Evolutionary conservation across 2,888 invertebrate genomes (phyloP).

Genomic region (Esperia sulphurella): DNA sequence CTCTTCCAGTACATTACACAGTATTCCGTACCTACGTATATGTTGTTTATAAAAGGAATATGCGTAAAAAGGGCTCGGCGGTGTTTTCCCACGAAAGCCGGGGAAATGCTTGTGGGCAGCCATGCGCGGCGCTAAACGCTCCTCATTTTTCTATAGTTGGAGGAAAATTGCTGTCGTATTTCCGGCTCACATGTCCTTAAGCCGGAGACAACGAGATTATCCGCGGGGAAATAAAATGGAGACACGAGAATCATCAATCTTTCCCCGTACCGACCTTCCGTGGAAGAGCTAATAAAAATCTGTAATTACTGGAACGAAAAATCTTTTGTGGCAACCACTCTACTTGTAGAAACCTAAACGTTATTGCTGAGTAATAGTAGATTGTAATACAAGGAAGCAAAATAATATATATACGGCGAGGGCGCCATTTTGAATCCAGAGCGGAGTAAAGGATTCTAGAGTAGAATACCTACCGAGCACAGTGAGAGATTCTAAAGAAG

Average conservation of each 20-base stretch:
- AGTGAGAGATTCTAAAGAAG: too few relatives aligned
- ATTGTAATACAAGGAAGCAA: too few relatives aligned
- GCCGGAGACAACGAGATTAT: constrained; percentile 76
- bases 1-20: neutral
- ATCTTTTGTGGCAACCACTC: neutral
- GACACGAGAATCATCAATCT: constrained; percentile 72
- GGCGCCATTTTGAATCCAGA: too few relatives aligned
- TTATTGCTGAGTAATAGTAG: too few relatives aligned
- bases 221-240: constrained; percentile 71
- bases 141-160: constrained; percentile 74
- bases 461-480: too few relatives aligned
- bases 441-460: too few relatives aligned
- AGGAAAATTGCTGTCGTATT: constrained; percentile 75
- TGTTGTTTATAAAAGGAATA: constrained; percentile 8
- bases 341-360: too few relatives aligned
- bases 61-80: constrained; percentile 16
- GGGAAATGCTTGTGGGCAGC: constrained; percentile 43
- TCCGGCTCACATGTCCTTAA: constrained; percentile 75
- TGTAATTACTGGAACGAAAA: constrained; percentile 12
- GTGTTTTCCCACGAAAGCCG: constrained; percentile 27
- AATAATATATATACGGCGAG: too few relatives aligned
- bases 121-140: constrained; percentile 65
- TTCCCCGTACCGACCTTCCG: constrained; percentile 39
- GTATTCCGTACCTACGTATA: neutral
- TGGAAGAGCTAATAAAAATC: constrained; percentile 27